Conservation (phyloP, 2,113 vertebrate genomes). For the Verasper variegatus region DNA sequence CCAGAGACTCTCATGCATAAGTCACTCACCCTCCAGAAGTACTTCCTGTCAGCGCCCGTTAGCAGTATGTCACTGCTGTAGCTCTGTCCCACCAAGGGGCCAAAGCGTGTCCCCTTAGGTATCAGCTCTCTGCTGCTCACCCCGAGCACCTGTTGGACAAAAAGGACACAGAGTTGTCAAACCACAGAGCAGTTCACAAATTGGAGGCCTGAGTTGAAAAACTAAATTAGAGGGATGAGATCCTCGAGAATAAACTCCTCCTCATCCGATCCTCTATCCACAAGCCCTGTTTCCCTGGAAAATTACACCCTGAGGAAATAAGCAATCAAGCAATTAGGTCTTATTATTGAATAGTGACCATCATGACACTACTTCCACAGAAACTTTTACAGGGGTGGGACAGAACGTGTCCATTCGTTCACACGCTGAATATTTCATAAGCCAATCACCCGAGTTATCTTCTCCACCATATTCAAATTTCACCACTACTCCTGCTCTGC, state of each 20-base stretch:
- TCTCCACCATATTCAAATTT: constrained; percentile 73
- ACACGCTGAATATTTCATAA: constrained; percentile 73
- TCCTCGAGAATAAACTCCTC: not conserved
- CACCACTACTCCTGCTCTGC: constrained; percentile 68
- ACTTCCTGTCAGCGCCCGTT: constrained; percentile 91
- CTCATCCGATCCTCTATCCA: constrained; percentile 7
- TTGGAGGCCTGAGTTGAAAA: constrained; percentile 18
- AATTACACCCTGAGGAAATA: constrained; percentile 11
- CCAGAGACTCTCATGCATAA: not conserved
- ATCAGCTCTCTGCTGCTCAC: constrained; percentile 93
- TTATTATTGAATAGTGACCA: not conserved
- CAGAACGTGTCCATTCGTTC: constrained; percentile 23
- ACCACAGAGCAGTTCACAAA: constrained; percentile 23
- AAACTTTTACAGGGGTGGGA: constrained; percentile 24
- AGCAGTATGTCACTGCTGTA: constrained; percentile 89
- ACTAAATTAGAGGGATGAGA: constrained; percentile 42
- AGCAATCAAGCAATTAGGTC: not conserved
- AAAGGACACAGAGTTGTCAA: constrained; percentile 29
- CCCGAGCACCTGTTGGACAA: constrained; percentile 86
- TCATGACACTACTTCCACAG: not conserved
- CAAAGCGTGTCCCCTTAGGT: constrained; percentile 94
- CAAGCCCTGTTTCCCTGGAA: constrained; percentile 13
- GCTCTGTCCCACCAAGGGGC: constrained; percentile 91
- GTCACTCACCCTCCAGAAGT: constrained; percentile 95
- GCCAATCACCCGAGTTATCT: constrained; percentile 47